Conservation (phyloP, 2,797 vertebrate species). For the Eidolon dupreanum region DNA sequence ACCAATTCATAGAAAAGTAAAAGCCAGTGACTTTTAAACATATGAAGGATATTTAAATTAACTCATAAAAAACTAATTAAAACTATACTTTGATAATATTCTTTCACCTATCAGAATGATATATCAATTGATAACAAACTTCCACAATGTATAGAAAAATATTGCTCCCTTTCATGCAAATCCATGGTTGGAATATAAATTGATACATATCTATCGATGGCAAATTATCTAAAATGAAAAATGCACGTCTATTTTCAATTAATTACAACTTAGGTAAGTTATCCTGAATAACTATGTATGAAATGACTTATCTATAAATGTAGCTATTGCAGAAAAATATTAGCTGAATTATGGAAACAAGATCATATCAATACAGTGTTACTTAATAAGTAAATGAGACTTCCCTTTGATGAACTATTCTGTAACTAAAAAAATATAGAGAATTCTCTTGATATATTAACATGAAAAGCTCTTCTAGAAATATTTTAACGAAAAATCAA, state of each 20-base stretch:
- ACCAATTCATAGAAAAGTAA: neutral
- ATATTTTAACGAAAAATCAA: neutral
- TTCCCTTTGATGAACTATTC: neutral
- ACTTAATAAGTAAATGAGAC: neutral
- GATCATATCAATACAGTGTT: neutral
- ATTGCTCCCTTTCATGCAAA: neutral
- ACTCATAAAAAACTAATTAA: neutral
- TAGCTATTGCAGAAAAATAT: neutral
- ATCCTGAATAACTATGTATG: neutral
- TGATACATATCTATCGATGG: neutral
- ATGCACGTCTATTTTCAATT: neutral
- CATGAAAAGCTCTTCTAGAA: neutral
- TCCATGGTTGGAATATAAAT: neutral
- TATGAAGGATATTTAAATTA: neutral
- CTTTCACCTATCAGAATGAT: neutral
- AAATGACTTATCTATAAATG: neutral
- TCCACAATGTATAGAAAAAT: neutral
- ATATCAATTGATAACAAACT: neutral
- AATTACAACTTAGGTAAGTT: neutral
- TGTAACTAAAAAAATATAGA: neutral
- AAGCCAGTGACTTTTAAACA: neutral
- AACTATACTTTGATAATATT: neutral
- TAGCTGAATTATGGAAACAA: neutral
- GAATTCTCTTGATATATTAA: neutral
- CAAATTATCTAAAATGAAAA: slow-evolving; percentile 1